phyloP scores from a whole-genome alignment of 2,888 invertebrate genomes.

The Nephrotoma flavescens region DNA sequence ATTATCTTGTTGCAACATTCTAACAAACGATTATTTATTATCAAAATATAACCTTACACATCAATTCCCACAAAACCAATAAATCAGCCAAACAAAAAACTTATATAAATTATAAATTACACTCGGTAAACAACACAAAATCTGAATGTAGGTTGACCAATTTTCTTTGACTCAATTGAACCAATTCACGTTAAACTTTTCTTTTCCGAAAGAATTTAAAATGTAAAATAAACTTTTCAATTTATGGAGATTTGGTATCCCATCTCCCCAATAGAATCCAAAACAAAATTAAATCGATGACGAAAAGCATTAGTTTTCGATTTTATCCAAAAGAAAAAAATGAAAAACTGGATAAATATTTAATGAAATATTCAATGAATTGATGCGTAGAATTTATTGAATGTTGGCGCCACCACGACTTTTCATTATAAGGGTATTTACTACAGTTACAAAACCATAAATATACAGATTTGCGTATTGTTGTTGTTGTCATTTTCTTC shows the following conservation, averaged over 20 bases:
- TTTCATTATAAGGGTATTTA: not conserved
- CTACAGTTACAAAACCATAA: not conserved
- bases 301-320: not conserved
- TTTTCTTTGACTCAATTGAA: too few species aligned
- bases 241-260: not conserved
- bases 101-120: too few species aligned
- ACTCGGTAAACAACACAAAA: too few species aligned
- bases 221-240: not conserved
- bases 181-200: too few species aligned
- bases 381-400: not conserved
- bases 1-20: too few species aligned
- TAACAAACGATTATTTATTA: too few species aligned
- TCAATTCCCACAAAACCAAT: too few species aligned
- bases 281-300: not conserved
- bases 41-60: too few species aligned
- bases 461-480: not conserved
- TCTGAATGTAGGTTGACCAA: too few species aligned
- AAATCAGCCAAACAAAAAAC: too few species aligned
- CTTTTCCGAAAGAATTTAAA: not conserved
- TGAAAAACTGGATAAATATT: not conserved
- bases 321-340: not conserved
- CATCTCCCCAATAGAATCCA: not conserved
- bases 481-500: not conserved
- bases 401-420: not conserved
- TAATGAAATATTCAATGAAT: not conserved